These are phyloP conservation scores for Hirtodrosophila duncani DNA, from an alignment of 2,888 invertebrate species.

Conservation along the genomic window DNA sequence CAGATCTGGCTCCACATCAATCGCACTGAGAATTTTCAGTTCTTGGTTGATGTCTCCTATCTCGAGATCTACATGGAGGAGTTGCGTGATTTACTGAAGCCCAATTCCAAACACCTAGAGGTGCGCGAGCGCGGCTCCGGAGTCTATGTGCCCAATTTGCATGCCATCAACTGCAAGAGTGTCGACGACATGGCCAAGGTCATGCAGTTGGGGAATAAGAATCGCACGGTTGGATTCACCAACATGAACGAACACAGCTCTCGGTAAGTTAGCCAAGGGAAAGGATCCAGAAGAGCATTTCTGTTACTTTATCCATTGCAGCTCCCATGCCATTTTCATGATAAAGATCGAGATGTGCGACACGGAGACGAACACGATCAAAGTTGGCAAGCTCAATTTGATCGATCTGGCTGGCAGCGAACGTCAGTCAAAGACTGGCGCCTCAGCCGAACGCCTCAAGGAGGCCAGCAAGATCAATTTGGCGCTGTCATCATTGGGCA, in stretches of 20 bases:
- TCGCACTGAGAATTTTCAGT: slow-evolving; percentile 94
- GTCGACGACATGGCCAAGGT: slow-evolving; percentile 95
- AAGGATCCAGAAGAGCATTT: background rate
- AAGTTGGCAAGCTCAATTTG: slow-evolving; percentile 97
- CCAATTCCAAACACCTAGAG: slow-evolving; percentile 80
- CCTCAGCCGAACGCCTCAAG: slow-evolving; percentile 93
- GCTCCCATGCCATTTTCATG: slow-evolving; percentile 99
- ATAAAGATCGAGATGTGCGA: slow-evolving; percentile 97
- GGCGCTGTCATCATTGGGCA: slow-evolving; percentile 97
- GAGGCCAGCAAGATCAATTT: slow-evolving; percentile 99
- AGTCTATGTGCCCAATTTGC: slow-evolving; percentile 96
- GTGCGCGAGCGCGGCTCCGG: slow-evolving; percentile 87
- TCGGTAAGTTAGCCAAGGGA: slow-evolving; percentile 41
- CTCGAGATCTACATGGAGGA: slow-evolving; percentile 98
- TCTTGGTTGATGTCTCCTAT: slow-evolving; percentile 96
- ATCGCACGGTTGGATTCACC: slow-evolving; percentile 96
- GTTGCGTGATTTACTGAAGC: slow-evolving; percentile 86
- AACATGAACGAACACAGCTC: slow-evolving; percentile 99
- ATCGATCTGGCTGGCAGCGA: slow-evolving; percentile 99
- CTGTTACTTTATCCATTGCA: slow-evolving; percentile 36
- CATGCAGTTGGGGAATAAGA: slow-evolving; percentile 95
- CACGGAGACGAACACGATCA: slow-evolving; percentile 80
- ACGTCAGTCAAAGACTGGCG: slow-evolving; percentile 96
- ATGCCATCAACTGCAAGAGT: slow-evolving; percentile 95
- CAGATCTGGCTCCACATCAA: slow-evolving; percentile 97